phyloP scores from a whole-genome alignment of 2,113 vertebrate genomes.

The Corydoras maculifer region DNA sequence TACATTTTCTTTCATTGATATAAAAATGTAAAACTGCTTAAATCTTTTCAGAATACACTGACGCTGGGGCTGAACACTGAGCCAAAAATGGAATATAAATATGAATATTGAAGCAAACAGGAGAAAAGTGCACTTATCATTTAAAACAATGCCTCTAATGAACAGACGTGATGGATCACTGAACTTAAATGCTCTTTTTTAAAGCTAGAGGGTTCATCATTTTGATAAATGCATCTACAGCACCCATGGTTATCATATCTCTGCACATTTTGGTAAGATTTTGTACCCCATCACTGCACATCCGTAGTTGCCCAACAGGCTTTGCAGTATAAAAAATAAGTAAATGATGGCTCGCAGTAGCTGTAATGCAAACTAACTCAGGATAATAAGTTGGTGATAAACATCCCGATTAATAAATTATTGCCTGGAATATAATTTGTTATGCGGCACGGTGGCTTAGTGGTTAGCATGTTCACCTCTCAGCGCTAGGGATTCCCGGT shows the following conservation, averaged over 20 bases:
- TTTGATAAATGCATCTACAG: slow-evolving; percentile 15
- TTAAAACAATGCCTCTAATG: slow-evolving; percentile 10
- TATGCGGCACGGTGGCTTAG: no score
- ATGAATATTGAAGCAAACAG: slow-evolving; percentile 7
- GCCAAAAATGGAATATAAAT: slow-evolving; percentile 3
- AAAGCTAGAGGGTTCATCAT: background rate
- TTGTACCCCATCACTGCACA: background rate
- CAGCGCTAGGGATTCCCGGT: no score
- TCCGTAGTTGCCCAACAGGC: background rate
- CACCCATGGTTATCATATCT: slow-evolving; percentile 7
- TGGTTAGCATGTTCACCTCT: no score
- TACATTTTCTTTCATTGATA: no score
- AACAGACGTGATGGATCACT: slow-evolving; percentile 2
- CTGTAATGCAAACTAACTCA: background rate
- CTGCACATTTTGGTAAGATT: background rate
- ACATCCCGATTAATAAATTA: slow-evolving; percentile 5
- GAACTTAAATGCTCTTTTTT: slow-evolving; percentile 18
- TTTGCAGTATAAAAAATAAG: background rate
- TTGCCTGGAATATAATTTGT: slow-evolving; percentile 3
- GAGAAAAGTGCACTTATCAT: background rate
- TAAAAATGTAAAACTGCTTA: no score
- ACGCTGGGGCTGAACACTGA: no score
- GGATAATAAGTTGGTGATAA: slow-evolving; percentile 9
- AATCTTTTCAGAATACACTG: no score
- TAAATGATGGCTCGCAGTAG: background rate